Percentiles rank a stretch among this genome's conserved stretches.
Conservation (phyloP, 2,888 invertebrate species). For the Macrophya annulata region DNA sequence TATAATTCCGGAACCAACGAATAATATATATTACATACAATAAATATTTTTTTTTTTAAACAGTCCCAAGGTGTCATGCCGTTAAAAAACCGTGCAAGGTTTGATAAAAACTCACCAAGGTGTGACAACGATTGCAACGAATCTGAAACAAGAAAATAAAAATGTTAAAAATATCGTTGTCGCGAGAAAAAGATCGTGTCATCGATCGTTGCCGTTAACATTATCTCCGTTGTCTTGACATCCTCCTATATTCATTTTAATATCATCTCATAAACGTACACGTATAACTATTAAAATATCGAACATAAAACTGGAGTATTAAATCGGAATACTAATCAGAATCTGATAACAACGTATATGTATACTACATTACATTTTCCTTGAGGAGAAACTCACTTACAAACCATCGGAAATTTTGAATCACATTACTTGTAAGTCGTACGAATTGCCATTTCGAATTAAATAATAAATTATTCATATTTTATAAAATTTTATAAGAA, state of each 20-base stretch:
- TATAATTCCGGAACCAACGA: slow-evolving; percentile 4
- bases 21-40: neutral
- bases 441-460: neutral
- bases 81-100: slow-evolving; percentile 30
- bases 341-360: neutral
- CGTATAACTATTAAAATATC: neutral
- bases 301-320: neutral
- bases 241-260: neutral
- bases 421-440: neutral
- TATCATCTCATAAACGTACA: neutral
- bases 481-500: too few relatives aligned
- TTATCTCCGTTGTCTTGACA: neutral
- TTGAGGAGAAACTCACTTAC: neutral
- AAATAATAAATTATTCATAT: slow-evolving; percentile 5
- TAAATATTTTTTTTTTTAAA: neutral
- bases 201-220: slow-evolving; percentile 20
- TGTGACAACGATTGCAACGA: slow-evolving; percentile 76
- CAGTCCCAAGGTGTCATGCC: slow-evolving; percentile 23
- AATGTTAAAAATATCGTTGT: slow-evolving; percentile 43
- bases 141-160: slow-evolving; percentile 76
- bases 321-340: neutral
- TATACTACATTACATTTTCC: neutral
- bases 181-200: neutral
- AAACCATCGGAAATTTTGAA: neutral
- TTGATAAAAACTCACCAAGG: slow-evolving; percentile 73